A percentile compares a stretch with the other conserved stretches of the same genome.
phyloP scores from a whole-genome alignment of 2,888 invertebrate genomes.

The Synergus umbraculus region DNA sequence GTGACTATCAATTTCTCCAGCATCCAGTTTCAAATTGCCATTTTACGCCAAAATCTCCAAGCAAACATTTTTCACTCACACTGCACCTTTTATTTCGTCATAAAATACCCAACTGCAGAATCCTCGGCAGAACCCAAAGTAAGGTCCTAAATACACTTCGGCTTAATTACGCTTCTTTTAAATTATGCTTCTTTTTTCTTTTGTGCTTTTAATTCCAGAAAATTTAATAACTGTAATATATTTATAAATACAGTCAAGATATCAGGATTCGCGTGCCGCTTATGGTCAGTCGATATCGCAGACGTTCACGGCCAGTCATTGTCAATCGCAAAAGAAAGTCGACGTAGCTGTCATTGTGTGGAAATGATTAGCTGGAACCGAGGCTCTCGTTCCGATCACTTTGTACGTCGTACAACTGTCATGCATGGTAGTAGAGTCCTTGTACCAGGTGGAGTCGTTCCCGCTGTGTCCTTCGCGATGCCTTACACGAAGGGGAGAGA shows the following conservation, averaged over 20 bases:
- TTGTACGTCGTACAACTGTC: conserved; percentile 36
- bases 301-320: conserved; percentile 20
- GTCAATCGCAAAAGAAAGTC: conserved; percentile 34
- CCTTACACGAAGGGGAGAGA: neutral
- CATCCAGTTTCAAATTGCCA: neutral
- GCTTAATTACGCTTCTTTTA: no score
- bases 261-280: neutral
- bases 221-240: neutral
- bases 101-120: no score
- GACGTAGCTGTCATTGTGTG: conserved; percentile 34
- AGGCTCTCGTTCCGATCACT: conserved; percentile 20
- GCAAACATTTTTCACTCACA: no score
- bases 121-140: no score
- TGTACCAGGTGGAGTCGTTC: conserved; percentile 17
- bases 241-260: conserved; percentile 6
- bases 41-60: neutral
- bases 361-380: conserved; percentile 31
- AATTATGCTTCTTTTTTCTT: no score
- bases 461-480: conserved; percentile 18
- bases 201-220: neutral
- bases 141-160: no score
- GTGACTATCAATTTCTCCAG: neutral
- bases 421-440: neutral
- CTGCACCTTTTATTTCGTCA: no score
- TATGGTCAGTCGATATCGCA: conserved; percentile 17